Evolutionary conservation across 2,113 vertebrate genomes (phyloP).

Genomic region (Monopterus albus): DNA sequence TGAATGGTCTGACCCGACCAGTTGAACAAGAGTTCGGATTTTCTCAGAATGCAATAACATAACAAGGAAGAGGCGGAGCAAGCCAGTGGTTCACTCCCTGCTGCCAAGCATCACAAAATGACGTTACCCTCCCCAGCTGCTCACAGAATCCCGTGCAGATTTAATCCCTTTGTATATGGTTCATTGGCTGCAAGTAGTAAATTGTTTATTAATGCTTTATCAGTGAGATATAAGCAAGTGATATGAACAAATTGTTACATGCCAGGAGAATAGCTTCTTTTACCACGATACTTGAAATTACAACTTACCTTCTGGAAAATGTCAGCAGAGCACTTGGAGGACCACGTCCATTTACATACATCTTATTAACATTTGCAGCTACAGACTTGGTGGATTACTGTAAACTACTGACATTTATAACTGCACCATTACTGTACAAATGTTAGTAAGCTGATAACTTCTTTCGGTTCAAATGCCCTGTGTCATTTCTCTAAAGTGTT

Average conservation of each 20-base stretch:
- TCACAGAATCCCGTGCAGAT: background rate
- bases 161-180: constrained; percentile 9
- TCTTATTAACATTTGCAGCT: background rate
- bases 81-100: background rate
- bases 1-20: background rate
- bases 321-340: background rate
- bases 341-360: background rate
- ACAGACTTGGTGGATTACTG: too few relatives aligned
- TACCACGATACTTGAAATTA: background rate
- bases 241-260: background rate
- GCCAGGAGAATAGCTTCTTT: background rate
- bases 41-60: constrained; percentile 9
- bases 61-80: constrained; percentile 20
- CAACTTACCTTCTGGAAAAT: background rate
- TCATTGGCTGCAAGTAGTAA: background rate
- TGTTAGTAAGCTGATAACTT: too few relatives aligned
- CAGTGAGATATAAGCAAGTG: too few relatives aligned
- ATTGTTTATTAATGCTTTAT: too few relatives aligned
- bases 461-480: background rate
- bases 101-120: background rate
- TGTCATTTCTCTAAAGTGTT: too few relatives aligned
- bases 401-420: too few relatives aligned
- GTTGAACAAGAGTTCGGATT: background rate
- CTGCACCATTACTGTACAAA: too few relatives aligned
- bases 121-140: constrained; percentile 12